phyloP scores from a whole-genome alignment of 1,140 invertebrate genomes.

The Caenorhabditis elegans region WBcel235 BX284605.5:14343501-14344000 shows the following conservation, averaged over 20 bases:
- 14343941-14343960: constrained; percentile 5
- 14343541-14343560: neutral
- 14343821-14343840: constrained; percentile 17
- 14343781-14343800: neutral
- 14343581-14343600: neutral
- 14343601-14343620: neutral
- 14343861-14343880: constrained; percentile 14
- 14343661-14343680: neutral
- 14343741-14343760: too few relatives aligned
- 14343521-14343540: neutral
- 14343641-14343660: neutral
- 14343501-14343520: neutral
- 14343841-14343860: constrained; percentile 5
- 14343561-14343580: neutral
- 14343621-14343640: neutral
- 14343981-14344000: neutral
- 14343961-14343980: constrained; percentile 17
- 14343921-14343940: constrained; percentile 6
- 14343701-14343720: neutral
- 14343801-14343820: constrained; percentile 9
- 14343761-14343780: too few relatives aligned
- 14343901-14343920: neutral
- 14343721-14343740: too few relatives aligned
- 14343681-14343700: too few relatives aligned
- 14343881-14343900: neutral